Base-by-base conservation (phyloP, 2,113 vertebrate genomes). In the Oophaga pumilio region DNA sequence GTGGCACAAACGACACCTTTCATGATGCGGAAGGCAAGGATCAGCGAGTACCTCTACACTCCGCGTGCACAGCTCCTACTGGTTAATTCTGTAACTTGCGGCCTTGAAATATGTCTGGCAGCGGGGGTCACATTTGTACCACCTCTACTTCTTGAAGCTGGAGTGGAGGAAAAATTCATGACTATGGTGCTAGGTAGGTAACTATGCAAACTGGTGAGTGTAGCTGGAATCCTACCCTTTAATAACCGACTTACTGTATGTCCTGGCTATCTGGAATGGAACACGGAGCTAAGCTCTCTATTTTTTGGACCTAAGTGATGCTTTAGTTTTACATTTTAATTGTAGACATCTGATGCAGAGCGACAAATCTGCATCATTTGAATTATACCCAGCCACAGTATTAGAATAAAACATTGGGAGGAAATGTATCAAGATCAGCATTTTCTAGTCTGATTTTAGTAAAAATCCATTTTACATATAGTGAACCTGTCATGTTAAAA, bases 161-260 rank as follows among this genome's bases (percentile, higher is more conserved):
- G 96, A 0, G 93, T 97, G 22, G 94, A 97, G 87, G 96, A 97
- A 91, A 95, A 94, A 89, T 97, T 96, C 92, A 97, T 97, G 96
- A 97, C 96, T 85, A 97, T 97, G 96, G 96, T 97, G 68, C 91
- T 97, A 87, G 97, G 97, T 97, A 87, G 89, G 92, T 90, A 53
- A 53, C 22, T 12, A 22, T 68, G 22, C 33, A 77, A 43, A 20
- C 8, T 68, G 66, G 68, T 17, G 26, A 71, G 15, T 71, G 2
- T 12, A 66, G n/a, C 4, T 13, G 14, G 57, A 17, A 62, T 62
- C 60, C 20, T 13, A 15, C 57, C 17, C 15, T 14, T 17, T 59
- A 62, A 22, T 22, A 4, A 62, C 20, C 5, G 33, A 43, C 33
- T 43, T 43, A 43, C 33, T 43, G 33, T 43, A 43, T 43, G 33